A percentile compares a stretch with the other conserved stretches of the same genome.
These are phyloP conservation scores for Conomelus anceps DNA, from an alignment of 2,888 invertebrate genomes.

Conservation along the genomic window DNA sequence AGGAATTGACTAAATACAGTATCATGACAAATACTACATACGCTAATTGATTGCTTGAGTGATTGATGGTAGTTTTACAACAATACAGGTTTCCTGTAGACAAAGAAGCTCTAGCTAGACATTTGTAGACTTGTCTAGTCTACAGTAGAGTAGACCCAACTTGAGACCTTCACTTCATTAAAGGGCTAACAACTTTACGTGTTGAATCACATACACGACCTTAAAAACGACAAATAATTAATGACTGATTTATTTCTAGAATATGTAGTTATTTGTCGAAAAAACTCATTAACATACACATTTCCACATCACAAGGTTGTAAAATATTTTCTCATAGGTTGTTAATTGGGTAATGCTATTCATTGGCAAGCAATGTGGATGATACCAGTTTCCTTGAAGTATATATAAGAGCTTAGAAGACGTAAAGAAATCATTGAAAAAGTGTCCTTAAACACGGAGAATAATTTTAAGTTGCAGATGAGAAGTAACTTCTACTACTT, in stretches of 20 bases:
- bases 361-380: too few species aligned
- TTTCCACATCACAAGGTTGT: background rate
- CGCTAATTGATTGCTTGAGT: background rate
- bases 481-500: too few species aligned
- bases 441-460: too few species aligned
- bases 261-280: background rate
- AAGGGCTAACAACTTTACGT: background rate
- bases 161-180: background rate
- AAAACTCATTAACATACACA: background rate
- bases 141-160: background rate
- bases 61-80: background rate
- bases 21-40: background rate
- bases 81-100: background rate
- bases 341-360: too few species aligned
- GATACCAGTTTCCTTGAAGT: too few species aligned
- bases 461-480: too few species aligned
- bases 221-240: too few species aligned
- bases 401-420: too few species aligned
- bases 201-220: background rate
- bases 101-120: background rate
- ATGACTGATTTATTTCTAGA: background rate
- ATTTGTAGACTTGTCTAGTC: background rate
- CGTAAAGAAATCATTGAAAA: too few species aligned
- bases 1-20: background rate
- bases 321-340: background rate